Base-by-base conservation (phyloP, 2,888 invertebrate genomes). In the Chloroclysta siterata region DNA sequence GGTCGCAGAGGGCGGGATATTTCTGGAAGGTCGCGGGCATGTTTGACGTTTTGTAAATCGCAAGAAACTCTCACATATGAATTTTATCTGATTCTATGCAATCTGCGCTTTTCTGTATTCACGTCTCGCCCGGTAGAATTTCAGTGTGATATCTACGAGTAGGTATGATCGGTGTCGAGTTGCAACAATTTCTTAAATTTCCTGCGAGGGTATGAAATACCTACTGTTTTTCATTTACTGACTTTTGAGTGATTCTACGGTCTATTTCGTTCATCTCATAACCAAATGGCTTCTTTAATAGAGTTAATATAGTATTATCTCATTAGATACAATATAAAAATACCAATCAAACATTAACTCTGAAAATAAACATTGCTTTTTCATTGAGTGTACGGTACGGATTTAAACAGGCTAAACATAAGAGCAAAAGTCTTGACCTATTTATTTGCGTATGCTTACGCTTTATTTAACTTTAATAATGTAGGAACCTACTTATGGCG, bases 1-100 rank as follows among this genome's bases (percentile, higher is more conserved):
- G 65, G 62, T 61, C 67, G 54, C 65, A 59, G 72, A 65, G 72
- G 71, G 70, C 69, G 73, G 66, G 80, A 72, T 87, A 87, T 88
- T 89, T 87, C 79, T 84, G 82, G 85, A 88, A 83, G 84, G 81
- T 82, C 82, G 75, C 77, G 78, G 65, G 54, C 61, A 46, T 61
- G 58, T 53, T 53, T 60, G 53, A 44, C 53, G 56, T 52, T 62
- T 72, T 78, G 78, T 77, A 79, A 71, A 74, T 71, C 59, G 66
- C 67, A 56, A 69, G 55, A 42, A 61, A 55, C 51, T 47, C n/a
- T 41, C 46, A 46, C 50, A 60, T 48, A 70, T 63, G 60, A 73
- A 72, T 75, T 78, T 68, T 70, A 57, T 59, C 60, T 64, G 66
- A 56, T 46, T 53, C 57, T 57, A 46, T 46, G 63, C 68, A 70